Percentiles rank a stretch among this genome's conserved stretches.
Conservation (phyloP, 2,113 vertebrate genomes). For the Engystomops pustulosus region DNA sequence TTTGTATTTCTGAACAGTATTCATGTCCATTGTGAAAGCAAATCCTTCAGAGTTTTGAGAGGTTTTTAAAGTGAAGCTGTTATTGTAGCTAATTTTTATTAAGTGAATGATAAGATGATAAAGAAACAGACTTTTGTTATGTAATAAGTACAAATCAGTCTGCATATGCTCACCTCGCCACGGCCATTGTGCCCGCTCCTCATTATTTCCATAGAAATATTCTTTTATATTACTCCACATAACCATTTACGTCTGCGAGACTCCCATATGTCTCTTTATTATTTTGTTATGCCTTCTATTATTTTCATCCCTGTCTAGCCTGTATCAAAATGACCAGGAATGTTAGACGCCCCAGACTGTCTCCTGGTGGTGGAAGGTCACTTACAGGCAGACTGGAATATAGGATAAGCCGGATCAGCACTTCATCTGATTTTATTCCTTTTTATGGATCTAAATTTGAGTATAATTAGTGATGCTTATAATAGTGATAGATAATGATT, state of each 20-base stretch:
- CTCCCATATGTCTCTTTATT: conserved; percentile 12
- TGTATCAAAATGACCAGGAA: background rate
- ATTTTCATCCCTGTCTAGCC: background rate
- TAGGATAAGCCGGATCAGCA: background rate
- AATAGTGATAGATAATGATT: too few species aligned
- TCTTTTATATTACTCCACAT: conserved; percentile 16
- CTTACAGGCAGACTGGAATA: conserved; percentile 14
- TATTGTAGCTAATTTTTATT: conserved; percentile 99
- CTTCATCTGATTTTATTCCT: conserved; percentile 10
- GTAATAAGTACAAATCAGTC: conserved; percentile 85
- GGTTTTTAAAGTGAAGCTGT: conserved; percentile 86
- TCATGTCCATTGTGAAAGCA: conserved; percentile 95
- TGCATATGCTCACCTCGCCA: conserved; percentile 80
- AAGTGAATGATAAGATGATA: conserved; percentile 92
- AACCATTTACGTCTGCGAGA: background rate
- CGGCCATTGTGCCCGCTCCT: conserved; percentile 60
- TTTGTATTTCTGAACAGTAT: conserved; percentile 99
- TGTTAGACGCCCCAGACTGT: conserved; percentile 1
- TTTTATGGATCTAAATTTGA: background rate
- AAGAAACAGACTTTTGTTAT: conserved; percentile 87
- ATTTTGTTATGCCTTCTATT: background rate
- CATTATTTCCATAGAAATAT: conserved; percentile 20
- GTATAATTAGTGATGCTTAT: too few species aligned
- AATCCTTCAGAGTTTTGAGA: conserved; percentile 88
- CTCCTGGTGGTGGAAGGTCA: conserved; percentile 24